A percentile compares a stretch with the other conserved stretches of the same genome.
phyloP scores from a whole-genome alignment of 53 echinoderm and acorn worm species.

The Holothuria leucospilota region DNA sequence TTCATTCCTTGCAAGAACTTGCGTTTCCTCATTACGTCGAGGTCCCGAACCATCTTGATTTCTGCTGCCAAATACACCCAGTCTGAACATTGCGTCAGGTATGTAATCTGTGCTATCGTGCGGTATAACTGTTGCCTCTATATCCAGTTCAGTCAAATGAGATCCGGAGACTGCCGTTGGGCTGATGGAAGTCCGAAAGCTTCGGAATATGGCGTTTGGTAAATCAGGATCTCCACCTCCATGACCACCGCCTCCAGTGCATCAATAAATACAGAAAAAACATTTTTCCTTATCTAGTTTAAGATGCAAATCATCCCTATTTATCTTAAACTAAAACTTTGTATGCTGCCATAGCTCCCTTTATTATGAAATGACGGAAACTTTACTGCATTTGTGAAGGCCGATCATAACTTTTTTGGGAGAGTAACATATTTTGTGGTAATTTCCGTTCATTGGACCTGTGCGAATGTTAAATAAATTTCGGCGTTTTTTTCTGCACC shows the following conservation, averaged over 20 bases:
- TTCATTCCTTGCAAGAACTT: background rate
- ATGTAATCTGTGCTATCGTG: background rate
- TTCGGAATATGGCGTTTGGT: background rate
- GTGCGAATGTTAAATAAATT: too few species aligned
- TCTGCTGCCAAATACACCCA: slow-evolving; percentile 19
- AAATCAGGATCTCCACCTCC: slow-evolving; percentile 11
- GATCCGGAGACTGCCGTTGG: background rate
- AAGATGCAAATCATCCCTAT: too few species aligned
- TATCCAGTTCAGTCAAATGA: background rate
- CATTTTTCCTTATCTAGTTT: too few species aligned
- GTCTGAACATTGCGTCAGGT: background rate
- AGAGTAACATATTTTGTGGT: too few species aligned
- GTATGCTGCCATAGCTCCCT: too few species aligned
- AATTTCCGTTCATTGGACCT: too few species aligned
- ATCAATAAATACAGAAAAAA: background rate
- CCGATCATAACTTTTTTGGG: too few species aligned
- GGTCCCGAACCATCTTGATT: background rate
- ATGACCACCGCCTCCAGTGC: background rate
- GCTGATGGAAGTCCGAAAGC: background rate
- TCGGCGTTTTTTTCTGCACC: too few species aligned
- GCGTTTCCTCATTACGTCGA: background rate
- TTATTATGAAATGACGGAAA: too few species aligned
- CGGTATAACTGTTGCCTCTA: background rate
- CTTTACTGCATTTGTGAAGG: too few species aligned
- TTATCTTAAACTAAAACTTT: too few species aligned